phyloP scores from a whole-genome alignment of 2,888 invertebrate genomes.

The Athalia rosae region DNA sequence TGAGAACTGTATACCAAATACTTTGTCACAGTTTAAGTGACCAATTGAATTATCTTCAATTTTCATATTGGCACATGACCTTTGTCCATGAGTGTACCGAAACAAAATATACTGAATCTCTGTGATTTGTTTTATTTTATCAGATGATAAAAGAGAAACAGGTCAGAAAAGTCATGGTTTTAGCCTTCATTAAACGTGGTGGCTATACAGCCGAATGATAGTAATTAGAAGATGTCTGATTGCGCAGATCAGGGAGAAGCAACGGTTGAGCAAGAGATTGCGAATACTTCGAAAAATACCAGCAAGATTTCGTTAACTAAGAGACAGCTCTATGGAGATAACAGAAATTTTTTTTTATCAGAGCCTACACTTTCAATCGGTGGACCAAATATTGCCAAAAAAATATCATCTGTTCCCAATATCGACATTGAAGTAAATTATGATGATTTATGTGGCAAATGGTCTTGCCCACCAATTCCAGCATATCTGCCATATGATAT shows the following conservation, averaged over 20 bases:
- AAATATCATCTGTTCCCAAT: slow-evolving; percentile 55
- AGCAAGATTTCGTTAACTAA: neutral
- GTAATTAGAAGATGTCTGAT: slow-evolving; percentile 12
- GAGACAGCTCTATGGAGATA: neutral
- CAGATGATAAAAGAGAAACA: no score
- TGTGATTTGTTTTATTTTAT: no score
- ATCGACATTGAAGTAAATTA: slow-evolving; percentile 57
- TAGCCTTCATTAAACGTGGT: no score
- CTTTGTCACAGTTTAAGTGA: no score
- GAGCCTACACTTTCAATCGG: slow-evolving; percentile 11
- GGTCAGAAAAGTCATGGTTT: no score
- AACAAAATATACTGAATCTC: no score
- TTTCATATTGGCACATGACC: no score
- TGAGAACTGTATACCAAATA: no score
- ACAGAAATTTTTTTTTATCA: slow-evolving; percentile 45
- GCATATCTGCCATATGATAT: slow-evolving; percentile 44
- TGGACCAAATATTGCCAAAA: slow-evolving; percentile 23
- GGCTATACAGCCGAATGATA: neutral
- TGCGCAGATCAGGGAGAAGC: neutral
- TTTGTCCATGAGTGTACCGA: no score
- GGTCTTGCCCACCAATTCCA: slow-evolving; percentile 56
- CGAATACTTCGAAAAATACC: neutral
- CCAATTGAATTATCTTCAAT: no score
- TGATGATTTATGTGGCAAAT: slow-evolving; percentile 62
- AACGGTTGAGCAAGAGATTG: neutral